A percentile compares a stretch with the other conserved stretches of the same genome.
Conservation (phyloP, 2,113 vertebrate species). For the Anser cygnoides region DNA sequence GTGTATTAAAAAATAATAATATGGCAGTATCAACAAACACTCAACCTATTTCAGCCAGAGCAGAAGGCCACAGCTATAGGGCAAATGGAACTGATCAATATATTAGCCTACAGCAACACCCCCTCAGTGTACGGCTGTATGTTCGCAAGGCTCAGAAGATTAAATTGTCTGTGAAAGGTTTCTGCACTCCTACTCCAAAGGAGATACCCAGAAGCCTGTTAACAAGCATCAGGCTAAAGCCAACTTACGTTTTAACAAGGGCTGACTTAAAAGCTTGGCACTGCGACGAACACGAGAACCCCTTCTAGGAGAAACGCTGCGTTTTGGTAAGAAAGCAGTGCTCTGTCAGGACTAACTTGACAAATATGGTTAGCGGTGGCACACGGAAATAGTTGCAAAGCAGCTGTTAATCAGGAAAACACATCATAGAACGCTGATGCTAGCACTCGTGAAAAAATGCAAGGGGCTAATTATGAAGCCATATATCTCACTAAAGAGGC, state of each 20-base stretch:
- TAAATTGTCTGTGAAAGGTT: slow-evolving; percentile 75
- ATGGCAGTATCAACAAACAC: slow-evolving; percentile 69
- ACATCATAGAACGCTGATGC: slow-evolving; percentile 84
- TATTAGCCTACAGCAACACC: slow-evolving; percentile 49
- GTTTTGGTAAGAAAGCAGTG: slow-evolving; percentile 81
- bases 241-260: slow-evolving; percentile 69
- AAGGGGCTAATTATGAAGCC: slow-evolving; percentile 84
- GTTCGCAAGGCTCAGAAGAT: slow-evolving; percentile 58
- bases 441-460: slow-evolving; percentile 83
- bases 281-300: slow-evolving; percentile 27
- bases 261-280: slow-evolving; percentile 69
- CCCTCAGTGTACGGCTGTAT: slow-evolving; percentile 23
- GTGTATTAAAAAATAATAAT: slow-evolving; percentile 77
- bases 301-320: slow-evolving; percentile 67
- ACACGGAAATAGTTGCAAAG: slow-evolving; percentile 84
- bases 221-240: slow-evolving; percentile 73
- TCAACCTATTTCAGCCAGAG: slow-evolving; percentile 70
- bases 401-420: slow-evolving; percentile 87
- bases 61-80: slow-evolving; percentile 59
- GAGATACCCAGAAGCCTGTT: slow-evolving; percentile 69
- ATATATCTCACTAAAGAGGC: slow-evolving; percentile 85
- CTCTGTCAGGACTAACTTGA: slow-evolving; percentile 81
- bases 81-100: slow-evolving; percentile 64
- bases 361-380: slow-evolving; percentile 81
- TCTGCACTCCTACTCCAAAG: slow-evolving; percentile 63